Percentiles rank a stretch among this genome's conserved stretches.
Conservation (phyloP, 1,140 invertebrate genomes). For the Saxidomus purpurata region DNA sequence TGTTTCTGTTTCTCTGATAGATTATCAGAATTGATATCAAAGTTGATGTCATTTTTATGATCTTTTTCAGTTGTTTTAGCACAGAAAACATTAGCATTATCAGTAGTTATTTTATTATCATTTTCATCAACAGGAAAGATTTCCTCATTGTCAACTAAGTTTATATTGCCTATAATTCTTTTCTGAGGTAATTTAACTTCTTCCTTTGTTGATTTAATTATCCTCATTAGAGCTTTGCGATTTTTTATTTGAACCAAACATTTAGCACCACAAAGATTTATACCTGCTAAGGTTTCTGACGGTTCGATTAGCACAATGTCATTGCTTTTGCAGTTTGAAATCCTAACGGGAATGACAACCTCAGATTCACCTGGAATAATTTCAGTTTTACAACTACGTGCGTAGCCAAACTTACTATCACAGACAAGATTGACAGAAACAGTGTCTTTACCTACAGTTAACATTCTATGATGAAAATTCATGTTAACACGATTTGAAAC, state of each 20-base stretch:
- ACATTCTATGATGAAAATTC: constrained; percentile 39
- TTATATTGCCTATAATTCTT: not conserved
- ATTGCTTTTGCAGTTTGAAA: constrained; percentile 28
- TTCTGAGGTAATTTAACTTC: not conserved
- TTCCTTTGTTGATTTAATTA: constrained; percentile 64
- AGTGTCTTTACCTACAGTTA: constrained; percentile 32
- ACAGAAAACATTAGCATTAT: constrained; percentile 6
- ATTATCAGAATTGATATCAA: constrained; percentile 55
- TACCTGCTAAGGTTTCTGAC: constrained; percentile 12
- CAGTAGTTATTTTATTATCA: not conserved
- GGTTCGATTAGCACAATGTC: constrained; percentile 64
- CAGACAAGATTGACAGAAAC: not conserved
- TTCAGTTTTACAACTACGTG: constrained; percentile 10
- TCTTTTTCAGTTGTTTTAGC: not conserved
- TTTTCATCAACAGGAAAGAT: not conserved
- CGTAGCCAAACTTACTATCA: constrained; percentile 55
- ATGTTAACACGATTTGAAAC: constrained; percentile 44
- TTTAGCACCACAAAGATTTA: constrained; percentile 43
- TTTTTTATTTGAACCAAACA: constrained; percentile 48
- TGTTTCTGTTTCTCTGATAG: constrained; percentile 50
- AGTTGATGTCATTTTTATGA: not conserved
- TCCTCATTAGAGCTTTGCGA: constrained; percentile 10
- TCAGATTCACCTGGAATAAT: constrained; percentile 47
- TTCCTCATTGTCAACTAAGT: constrained; percentile 1
- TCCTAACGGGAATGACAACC: constrained; percentile 30